Percentiles rank a stretch among this genome's conserved stretches.
Evolutionary conservation across 2,113 vertebrate species (phyloP).

Genomic region (Ciconia maguari): DNA sequence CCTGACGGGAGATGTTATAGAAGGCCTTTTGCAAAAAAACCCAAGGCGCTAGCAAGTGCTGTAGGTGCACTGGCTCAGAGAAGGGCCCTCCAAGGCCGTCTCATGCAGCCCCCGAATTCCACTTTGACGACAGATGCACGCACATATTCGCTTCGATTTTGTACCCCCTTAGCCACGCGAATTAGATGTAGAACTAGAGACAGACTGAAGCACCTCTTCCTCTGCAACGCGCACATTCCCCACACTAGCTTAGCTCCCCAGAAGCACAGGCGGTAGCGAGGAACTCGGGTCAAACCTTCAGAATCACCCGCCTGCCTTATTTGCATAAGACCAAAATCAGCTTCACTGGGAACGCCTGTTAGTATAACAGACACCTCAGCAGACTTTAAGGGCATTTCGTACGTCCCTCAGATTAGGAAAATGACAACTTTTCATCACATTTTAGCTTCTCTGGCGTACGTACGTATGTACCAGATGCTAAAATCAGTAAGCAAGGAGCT

Average conservation of each 20-base stretch:
- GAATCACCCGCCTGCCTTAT: not conserved
- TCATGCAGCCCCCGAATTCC: not conserved
- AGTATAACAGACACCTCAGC: not conserved
- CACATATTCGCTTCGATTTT: not conserved
- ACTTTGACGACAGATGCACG: not conserved
- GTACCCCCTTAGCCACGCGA: not conserved
- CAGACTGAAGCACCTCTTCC: not conserved
- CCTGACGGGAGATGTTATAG: not conserved
- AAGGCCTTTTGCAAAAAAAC: not conserved
- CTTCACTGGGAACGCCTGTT: not conserved
- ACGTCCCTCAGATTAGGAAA: not conserved
- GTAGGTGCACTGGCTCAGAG: not conserved
- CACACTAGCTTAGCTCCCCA: not conserved
- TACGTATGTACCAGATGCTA: not conserved
- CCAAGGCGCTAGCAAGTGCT: not conserved
- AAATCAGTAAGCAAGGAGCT: not conserved
- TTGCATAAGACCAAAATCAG: not conserved
- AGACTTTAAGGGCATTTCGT: not conserved
- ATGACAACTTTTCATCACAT: not conserved
- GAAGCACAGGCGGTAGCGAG: not conserved
- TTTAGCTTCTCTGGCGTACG: not conserved
- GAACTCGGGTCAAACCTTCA: not conserved
- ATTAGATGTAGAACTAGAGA: not conserved
- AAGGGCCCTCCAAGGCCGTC: not conserved
- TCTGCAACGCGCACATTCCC: accelerated